Percentiles rank a stretch among this genome's conserved stretches.
These are phyloP conservation scores for Drosophila lowei DNA, from an alignment of 1,140 invertebrate species.

Conservation along the genomic window DNA sequence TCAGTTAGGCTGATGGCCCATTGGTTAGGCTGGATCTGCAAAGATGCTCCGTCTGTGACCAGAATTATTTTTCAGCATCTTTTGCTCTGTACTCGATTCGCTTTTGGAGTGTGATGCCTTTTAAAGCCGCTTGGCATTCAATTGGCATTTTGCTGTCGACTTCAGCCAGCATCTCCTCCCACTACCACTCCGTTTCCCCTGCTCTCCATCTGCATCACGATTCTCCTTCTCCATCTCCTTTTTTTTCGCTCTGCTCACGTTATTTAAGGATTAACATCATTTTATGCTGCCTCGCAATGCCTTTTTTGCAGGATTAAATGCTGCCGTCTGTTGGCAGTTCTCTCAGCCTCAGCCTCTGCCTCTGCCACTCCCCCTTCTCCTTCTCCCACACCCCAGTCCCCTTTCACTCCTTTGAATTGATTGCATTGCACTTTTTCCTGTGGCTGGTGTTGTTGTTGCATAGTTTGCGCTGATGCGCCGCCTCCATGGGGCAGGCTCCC, in stretches of 20 bases:
- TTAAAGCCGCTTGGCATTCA: constrained; percentile 79
- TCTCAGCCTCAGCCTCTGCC: not conserved
- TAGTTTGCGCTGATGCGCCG: constrained; percentile 74
- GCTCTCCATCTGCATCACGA: not conserved
- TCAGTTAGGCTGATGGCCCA: too few species aligned
- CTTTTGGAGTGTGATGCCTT: constrained; percentile 30
- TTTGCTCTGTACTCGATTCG: constrained; percentile 19
- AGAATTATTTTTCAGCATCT: constrained; percentile 24
- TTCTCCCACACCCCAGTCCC: not conserved
- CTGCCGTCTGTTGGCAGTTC: constrained; percentile 48
- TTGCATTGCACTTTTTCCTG: constrained; percentile 75
- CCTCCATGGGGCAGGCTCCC: constrained; percentile 44
- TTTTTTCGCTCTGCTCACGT: constrained; percentile 53
- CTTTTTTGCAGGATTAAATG: constrained; percentile 80
- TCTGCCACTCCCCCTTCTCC: not conserved
- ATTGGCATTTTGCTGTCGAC: constrained; percentile 78
- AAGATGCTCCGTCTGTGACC: not conserved
- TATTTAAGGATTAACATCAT: constrained; percentile 81
- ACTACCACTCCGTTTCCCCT: not conserved
- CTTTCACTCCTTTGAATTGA: constrained; percentile 67
- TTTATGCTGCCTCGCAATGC: constrained; percentile 76
- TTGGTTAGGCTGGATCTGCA: too few species aligned
- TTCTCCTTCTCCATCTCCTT: constrained; percentile 1
- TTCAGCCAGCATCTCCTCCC: constrained; percentile 36
- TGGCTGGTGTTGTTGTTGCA: constrained; percentile 59